Evolutionary conservation across 2,113 vertebrate species (phyloP).

Genomic region (Bombycilla garrulus): DNA sequence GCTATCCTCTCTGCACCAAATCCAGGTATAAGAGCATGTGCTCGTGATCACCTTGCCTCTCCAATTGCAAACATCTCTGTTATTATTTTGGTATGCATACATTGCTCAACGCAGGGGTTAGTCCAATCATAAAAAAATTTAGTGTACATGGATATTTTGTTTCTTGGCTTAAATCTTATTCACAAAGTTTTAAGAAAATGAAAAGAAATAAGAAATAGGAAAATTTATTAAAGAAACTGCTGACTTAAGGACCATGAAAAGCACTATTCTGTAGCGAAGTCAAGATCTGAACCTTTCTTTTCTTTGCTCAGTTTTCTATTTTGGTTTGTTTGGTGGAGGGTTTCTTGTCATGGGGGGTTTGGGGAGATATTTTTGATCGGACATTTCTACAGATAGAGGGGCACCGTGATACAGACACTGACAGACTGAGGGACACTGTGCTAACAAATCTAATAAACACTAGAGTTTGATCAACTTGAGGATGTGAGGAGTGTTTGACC

Average conservation of each 20-base stretch:
- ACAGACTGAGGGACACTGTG: neutral
- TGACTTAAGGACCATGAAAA: neutral
- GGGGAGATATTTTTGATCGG: neutral
- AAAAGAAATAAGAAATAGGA: neutral
- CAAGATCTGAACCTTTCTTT: neutral
- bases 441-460: neutral
- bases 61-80: neutral
- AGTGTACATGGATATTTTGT: neutral
- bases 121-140: neutral
- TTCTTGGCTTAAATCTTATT: neutral
- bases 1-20: neutral
- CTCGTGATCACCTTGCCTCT: neutral
- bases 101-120: neutral
- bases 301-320: neutral
- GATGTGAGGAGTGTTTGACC: neutral
- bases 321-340: neutral
- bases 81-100: neutral
- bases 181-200: neutral
- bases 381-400: neutral
- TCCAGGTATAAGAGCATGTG: neutral
- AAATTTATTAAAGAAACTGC: neutral
- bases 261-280: neutral
- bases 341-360: neutral
- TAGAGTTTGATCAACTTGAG: conserved; percentile 24
- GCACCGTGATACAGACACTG: neutral